Evolutionary conservation across 23 tunicate species (phyloP).

Genomic region (Trididemnum miniatum): DNA sequence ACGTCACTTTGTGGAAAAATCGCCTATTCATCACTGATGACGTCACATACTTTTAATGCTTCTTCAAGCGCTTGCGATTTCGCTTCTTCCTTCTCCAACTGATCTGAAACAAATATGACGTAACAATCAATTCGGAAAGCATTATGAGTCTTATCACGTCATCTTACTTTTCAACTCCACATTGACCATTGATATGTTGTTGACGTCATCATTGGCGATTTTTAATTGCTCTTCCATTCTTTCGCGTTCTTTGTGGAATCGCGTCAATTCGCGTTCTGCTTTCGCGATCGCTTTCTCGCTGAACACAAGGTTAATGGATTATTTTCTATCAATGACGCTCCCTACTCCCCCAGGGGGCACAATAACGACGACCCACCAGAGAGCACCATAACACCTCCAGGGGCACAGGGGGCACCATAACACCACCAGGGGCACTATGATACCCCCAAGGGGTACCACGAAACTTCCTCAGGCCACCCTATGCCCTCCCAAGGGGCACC

Average conservation of each 20-base stretch:
- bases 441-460: too few species aligned
- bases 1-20: too few species aligned
- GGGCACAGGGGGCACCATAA: too few species aligned
- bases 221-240: constrained; percentile 71
- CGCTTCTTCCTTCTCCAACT: constrained; percentile 75
- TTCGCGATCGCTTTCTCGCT: constrained; percentile 77
- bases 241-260: constrained; percentile 71
- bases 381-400: too few species aligned
- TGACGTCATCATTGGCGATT: constrained; percentile 70
- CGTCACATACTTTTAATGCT: constrained; percentile 79
- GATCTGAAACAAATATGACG: constrained; percentile 31
- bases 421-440: too few species aligned
- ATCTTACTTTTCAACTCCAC: constrained; percentile 73
- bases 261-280: constrained; percentile 51
- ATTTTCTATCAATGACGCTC: too few species aligned
- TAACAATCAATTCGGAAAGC: background rate
- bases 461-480: too few species aligned
- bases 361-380: too few species aligned
- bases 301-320: too few species aligned
- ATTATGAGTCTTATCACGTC: background rate
- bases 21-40: too few species aligned
- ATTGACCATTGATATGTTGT: constrained; percentile 72
- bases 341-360: too few species aligned
- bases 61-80: constrained; percentile 87
- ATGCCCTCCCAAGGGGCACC: too few species aligned